Conservation (phyloP, 2,888 invertebrate genomes). For the Drosophila algonquin region DNA sequence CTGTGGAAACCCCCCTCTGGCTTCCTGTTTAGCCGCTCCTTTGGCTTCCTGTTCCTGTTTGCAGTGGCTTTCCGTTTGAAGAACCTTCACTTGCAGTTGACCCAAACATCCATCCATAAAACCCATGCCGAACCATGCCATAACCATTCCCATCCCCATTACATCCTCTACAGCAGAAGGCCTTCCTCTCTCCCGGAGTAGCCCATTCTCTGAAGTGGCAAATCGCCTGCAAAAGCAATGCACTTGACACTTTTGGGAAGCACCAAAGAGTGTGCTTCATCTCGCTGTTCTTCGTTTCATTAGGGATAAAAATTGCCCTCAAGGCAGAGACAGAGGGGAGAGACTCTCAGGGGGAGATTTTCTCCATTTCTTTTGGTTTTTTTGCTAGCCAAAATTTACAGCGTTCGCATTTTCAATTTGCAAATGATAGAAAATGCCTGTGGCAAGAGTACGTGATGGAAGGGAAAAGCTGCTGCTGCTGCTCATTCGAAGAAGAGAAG, state of each 20-base stretch:
- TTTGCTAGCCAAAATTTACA: conserved; percentile 48
- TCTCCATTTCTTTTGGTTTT: conserved; percentile 13
- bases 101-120: conserved; percentile 7
- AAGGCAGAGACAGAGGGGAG: conserved; percentile 13
- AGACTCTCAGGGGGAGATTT: conserved; percentile 3
- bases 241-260: conserved; percentile 66
- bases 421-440: conserved; percentile 74
- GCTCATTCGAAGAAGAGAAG: conserved; percentile 18
- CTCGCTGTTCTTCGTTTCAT: conserved; percentile 42
- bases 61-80: neutral
- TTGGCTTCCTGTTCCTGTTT: neutral
- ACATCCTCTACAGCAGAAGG: too few species aligned
- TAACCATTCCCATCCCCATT: conserved; percentile 12
- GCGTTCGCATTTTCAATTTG: conserved; percentile 62
- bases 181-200: neutral
- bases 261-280: conserved; percentile 56
- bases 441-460: conserved; percentile 43
- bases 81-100: conserved; percentile 21
- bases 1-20: neutral
- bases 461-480: conserved; percentile 28
- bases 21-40: neutral
- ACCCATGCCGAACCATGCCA: conserved; percentile 16
- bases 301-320: conserved; percentile 44
- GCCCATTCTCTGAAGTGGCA: conserved; percentile 26
- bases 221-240: conserved; percentile 63